Evolutionary conservation across 35 echinoderm and acorn worm genomes (phyloP).

Genomic region (Stichopus chloronotus): DNA sequence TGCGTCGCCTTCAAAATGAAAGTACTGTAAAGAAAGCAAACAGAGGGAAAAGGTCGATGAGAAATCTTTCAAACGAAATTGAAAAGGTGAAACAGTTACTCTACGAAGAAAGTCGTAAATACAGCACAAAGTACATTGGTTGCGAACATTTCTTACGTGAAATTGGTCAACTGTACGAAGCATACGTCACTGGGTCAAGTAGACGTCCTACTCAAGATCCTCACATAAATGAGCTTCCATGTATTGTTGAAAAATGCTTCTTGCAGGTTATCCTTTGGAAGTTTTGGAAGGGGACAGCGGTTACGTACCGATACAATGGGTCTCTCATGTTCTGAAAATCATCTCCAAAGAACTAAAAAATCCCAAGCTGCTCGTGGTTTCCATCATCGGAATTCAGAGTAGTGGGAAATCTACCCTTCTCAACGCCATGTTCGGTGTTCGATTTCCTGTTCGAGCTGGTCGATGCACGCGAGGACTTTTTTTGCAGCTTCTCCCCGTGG

Average conservation of each 20-base stretch:
- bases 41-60: background rate
- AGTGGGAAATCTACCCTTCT: constrained; percentile 63
- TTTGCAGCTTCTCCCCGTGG: constrained; percentile 29
- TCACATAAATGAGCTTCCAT: background rate
- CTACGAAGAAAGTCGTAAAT: constrained; percentile 12
- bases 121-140: constrained; percentile 30
- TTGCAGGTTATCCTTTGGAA: constrained; percentile 31
- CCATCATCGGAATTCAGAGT: constrained; percentile 55
- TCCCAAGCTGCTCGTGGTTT: constrained; percentile 34
- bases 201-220: background rate
- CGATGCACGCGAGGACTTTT: constrained; percentile 61
- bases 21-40: background rate
- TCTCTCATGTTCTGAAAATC: constrained; percentile 2
- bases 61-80: background rate
- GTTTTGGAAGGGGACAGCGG: constrained; percentile 35
- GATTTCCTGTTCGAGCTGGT: constrained; percentile 56
- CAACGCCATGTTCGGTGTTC: constrained; percentile 57
- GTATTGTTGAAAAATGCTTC: constrained; percentile 29
- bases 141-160: constrained; percentile 38
- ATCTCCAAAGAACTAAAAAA: background rate
- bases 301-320: constrained; percentile 31
- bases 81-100: background rate
- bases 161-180: constrained; percentile 25
- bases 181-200: background rate
- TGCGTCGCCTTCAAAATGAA: background rate